Conservation (phyloP, 2,797 vertebrate species). For the Bradypus variegatus region DNA sequence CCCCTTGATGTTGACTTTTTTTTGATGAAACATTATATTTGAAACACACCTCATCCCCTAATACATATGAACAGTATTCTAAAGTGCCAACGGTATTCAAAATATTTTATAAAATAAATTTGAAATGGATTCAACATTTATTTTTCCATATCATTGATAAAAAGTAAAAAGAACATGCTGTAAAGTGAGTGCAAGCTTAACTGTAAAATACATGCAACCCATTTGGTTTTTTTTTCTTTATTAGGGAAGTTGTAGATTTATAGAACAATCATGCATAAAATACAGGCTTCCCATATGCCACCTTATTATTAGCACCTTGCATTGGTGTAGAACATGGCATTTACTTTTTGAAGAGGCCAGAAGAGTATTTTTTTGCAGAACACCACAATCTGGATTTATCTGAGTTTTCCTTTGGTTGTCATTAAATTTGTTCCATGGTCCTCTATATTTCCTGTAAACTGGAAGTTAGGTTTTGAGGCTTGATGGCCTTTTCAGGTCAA, state of each 20-base stretch:
- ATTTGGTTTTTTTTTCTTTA: no score
- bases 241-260: no score
- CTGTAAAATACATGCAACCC: conserved; percentile 10
- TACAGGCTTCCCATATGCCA: no score
- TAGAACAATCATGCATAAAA: no score
- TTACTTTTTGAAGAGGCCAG: neutral
- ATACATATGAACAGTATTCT: conserved; percentile 64
- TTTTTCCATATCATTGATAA: conserved; percentile 50
- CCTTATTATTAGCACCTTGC: no score
- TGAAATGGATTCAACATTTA: conserved; percentile 53
- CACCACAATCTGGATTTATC: neutral
- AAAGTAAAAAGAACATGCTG: conserved; percentile 40
- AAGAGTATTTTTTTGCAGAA: neutral
- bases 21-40: conserved; percentile 68
- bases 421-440: neutral
- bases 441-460: neutral
- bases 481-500: neutral
- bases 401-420: neutral
- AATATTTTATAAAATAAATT: conserved; percentile 56
- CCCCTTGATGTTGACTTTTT: no score
- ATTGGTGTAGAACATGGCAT: neutral
- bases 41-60: conserved; percentile 61
- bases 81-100: conserved; percentile 64
- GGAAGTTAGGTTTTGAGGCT: neutral
- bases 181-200: conserved; percentile 51